A percentile compares a stretch with the other conserved stretches of the same genome.
Evolutionary conservation across 1,140 invertebrate genomes (phyloP).

Genomic region (Papilio dardanus): DNA sequence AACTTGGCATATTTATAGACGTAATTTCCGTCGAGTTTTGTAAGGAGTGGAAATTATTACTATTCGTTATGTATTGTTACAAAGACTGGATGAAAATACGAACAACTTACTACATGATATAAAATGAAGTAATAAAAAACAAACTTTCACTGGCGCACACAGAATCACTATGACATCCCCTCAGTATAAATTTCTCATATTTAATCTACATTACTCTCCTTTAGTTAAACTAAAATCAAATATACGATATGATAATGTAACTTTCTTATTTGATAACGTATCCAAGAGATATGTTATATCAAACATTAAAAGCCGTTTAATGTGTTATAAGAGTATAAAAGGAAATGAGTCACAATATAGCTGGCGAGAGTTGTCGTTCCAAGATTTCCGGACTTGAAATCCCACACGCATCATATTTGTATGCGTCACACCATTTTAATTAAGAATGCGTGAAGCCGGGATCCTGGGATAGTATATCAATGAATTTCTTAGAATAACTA

Average conservation of each 20-base stretch:
- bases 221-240: too few relatives aligned
- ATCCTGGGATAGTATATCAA: neutral
- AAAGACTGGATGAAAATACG: neutral
- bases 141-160: neutral
- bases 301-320: neutral
- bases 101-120: neutral
- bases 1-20: conserved; percentile 28
- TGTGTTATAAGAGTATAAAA: neutral
- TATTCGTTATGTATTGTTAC: neutral
- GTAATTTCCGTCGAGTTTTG: conserved; percentile 27
- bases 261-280: neutral
- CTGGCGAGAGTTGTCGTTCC: neutral
- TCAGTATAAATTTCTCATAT: too few relatives aligned
- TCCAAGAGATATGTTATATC: neutral
- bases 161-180: too few relatives aligned
- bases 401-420: conserved; percentile 6
- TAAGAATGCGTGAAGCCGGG: neutral
- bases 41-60: conserved; percentile 18
- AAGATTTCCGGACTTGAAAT: conserved; percentile 5
- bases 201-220: too few relatives aligned
- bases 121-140: neutral
- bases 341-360: conserved; percentile 25
- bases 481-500: neutral
- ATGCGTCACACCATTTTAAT: conserved; percentile 2
- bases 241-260: too few relatives aligned